Evolutionary conservation across 2,888 invertebrate species (phyloP).

Genomic region (Minunthozetes semirufus): DNA sequence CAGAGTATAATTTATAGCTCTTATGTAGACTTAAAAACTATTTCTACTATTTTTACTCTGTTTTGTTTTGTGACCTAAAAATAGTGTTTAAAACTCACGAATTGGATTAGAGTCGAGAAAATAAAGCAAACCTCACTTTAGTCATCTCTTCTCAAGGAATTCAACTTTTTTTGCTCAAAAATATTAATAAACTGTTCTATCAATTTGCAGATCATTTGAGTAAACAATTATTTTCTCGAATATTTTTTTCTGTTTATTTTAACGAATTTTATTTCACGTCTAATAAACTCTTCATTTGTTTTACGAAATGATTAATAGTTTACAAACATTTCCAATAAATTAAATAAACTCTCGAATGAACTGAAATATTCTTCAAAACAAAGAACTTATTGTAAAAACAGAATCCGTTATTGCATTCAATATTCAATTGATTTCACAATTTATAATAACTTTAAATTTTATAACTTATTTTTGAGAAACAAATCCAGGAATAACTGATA

Average conservation of each 20-base stretch:
- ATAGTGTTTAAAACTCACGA: neutral
- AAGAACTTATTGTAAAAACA: neutral
- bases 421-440: neutral
- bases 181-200: neutral
- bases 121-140: neutral
- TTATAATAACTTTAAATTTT: too few species aligned
- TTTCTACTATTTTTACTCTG: neutral
- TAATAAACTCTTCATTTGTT: neutral
- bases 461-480: too few species aligned
- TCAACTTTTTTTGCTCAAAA: neutral
- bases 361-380: neutral
- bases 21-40: slow-evolving; percentile 1
- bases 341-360: neutral
- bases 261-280: too few species aligned
- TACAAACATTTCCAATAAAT: neutral
- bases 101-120: neutral
- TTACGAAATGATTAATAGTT: neutral
- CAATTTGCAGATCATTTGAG: too few species aligned
- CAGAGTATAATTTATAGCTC: neutral
- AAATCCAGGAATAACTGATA: too few species aligned
- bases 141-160: neutral
- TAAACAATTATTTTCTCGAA: too few species aligned
- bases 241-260: too few species aligned
- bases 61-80: slow-evolving; percentile 2
- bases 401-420: neutral